Percentiles rank a stretch among this genome's conserved stretches.
phyloP scores from a whole-genome alignment of 2,797 vertebrate genomes.

The Onychomys leucogaster region DNA sequence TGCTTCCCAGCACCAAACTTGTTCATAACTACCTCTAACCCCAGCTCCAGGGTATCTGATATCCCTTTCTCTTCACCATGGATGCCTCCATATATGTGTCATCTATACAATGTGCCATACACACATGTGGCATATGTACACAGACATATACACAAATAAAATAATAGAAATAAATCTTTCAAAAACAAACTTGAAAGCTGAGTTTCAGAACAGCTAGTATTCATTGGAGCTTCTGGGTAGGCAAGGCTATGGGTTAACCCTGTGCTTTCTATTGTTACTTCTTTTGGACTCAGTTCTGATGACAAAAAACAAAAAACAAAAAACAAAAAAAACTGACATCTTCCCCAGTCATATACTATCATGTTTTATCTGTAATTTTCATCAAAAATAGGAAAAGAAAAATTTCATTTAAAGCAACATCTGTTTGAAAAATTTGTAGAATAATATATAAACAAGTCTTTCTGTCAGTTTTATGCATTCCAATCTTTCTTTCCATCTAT shows the following conservation, averaged over 20 bases:
- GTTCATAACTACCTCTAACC: no score
- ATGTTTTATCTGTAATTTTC: background rate
- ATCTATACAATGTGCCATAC: background rate
- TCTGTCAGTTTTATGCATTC: background rate
- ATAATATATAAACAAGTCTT: background rate
- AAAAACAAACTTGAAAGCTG: background rate
- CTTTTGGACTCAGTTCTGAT: background rate
- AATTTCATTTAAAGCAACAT: background rate
- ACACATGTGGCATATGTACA: background rate
- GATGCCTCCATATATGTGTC: background rate
- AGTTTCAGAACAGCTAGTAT: background rate
- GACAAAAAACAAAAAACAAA: no score
- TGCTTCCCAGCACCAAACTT: background rate
- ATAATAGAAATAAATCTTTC: background rate
- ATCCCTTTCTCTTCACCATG: background rate
- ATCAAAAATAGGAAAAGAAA: background rate
- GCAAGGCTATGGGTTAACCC: rapidly evolving
- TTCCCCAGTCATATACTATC: no score
- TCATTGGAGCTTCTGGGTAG: background rate
- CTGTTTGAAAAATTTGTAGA: background rate
- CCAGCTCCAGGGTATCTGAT: background rate
- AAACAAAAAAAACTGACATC: no score
- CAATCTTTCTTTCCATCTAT: background rate
- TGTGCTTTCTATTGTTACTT: background rate
- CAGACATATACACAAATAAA: no score